Evolutionary conservation across 1,140 invertebrate genomes (phyloP).

Genomic region (Drosophila elegans): DNA sequence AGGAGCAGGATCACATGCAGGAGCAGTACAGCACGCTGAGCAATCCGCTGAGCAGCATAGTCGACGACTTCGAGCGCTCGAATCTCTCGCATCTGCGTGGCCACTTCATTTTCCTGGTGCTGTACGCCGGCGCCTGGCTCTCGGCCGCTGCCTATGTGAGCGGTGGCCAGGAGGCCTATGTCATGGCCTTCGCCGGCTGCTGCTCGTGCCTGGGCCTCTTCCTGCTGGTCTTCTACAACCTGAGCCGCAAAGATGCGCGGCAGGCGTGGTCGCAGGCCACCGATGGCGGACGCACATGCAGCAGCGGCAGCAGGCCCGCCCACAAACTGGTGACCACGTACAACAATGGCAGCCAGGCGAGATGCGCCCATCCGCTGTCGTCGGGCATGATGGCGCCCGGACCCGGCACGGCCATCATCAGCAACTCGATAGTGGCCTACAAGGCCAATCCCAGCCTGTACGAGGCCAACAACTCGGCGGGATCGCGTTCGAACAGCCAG

Average conservation of each 20-base stretch:
- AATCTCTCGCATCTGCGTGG: slow-evolving; percentile 93
- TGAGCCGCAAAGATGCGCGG: slow-evolving; percentile 92
- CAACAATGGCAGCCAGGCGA: slow-evolving; percentile 49
- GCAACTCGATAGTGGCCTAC: slow-evolving; percentile 72
- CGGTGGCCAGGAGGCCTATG: slow-evolving; percentile 86
- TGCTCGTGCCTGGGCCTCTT: slow-evolving; percentile 91
- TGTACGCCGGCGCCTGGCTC: slow-evolving; percentile 92
- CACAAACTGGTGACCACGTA: slow-evolving; percentile 57
- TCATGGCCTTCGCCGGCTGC: slow-evolving; percentile 90
- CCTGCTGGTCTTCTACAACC: slow-evolving; percentile 93
- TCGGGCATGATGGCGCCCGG: slow-evolving; percentile 1
- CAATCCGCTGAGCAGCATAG: slow-evolving; percentile 89
- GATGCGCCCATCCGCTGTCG: neutral
- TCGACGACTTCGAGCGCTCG: slow-evolving; percentile 92
- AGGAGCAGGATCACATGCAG: slow-evolving; percentile 60
- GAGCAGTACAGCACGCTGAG: slow-evolving; percentile 85
- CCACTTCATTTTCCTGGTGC: slow-evolving; percentile 90
- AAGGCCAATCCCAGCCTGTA: slow-evolving; percentile 69
- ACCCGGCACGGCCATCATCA: slow-evolving; percentile 58
- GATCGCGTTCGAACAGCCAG: slow-evolving; percentile 87
- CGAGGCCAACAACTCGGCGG: slow-evolving; percentile 85
- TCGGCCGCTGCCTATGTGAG: slow-evolving; percentile 88
- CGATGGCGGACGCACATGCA: slow-evolving; percentile 85
- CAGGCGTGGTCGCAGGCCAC: slow-evolving; percentile 88
- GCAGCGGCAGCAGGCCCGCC: slow-evolving; percentile 72